Evolutionary conservation across 1,140 invertebrate genomes (phyloP), one percentile per base, ranked within the genome.

Genomic region (Habropoda laboriosa): DNA sequence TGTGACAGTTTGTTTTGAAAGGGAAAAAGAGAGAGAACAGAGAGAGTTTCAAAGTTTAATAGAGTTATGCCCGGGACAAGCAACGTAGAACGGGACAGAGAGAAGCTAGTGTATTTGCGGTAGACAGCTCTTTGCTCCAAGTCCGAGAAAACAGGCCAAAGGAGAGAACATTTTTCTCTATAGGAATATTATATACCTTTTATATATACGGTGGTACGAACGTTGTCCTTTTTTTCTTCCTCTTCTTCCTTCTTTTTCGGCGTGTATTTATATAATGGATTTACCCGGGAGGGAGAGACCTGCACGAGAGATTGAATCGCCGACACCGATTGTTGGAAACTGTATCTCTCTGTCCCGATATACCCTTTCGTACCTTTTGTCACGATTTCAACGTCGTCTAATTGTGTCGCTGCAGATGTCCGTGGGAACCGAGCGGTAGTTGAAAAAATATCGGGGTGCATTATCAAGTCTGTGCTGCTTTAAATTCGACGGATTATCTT

Each of bases 31-130:
- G 67, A 61, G 49, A 30, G 16, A n/a, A n/a, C 10, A 42, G 49
- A 38, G 30, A 16, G 57, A 38, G 53, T 85, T 84, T 84, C 82
- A 85, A 85, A 85, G 82, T 85, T 85, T 85, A 85, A 85, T 85
- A 81, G 83, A 85, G 83, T 85, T 85, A 83, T 85, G 73, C 72
- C 66, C 70, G 42, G 5, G n/a, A 21, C n/a, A 24, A 13, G 8
- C 27, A 32, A 47, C 5, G 42, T 18, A n/a, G 42, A 27, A 42
- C 5, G 45, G 64, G 30, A n/a, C n/a, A n/a, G n/a, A 42, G 40
- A 45, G 64, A 10, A 47, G 35, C 75, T n/a, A 71, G 75, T 71
- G 66, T 71, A 78, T 78, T 78, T 60, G 75, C 75, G 55, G 75
- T 49, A 60, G 75, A 70, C 64, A 71, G 75, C 32, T 35, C 13